Conservation (phyloP, 2,113 vertebrate species). For the Anhinga rufa region DNA sequence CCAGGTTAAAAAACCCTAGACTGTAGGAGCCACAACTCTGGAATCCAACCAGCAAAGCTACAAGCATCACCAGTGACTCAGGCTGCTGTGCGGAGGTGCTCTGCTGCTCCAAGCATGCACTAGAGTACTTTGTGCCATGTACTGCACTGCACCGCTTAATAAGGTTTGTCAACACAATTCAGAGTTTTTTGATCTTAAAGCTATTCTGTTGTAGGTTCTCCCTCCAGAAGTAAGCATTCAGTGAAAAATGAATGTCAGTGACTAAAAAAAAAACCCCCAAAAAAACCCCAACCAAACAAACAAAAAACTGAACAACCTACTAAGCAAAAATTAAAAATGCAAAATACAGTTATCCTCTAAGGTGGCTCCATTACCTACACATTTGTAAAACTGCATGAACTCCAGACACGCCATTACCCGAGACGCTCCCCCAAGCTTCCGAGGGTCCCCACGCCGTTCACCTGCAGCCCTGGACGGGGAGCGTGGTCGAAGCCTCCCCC, state of each 20-base stretch:
- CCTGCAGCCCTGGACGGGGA: not conserved
- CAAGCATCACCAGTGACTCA: rapidly evolving
- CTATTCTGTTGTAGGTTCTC: not conserved
- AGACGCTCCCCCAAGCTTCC: rapidly evolving
- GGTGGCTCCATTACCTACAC: not conserved
- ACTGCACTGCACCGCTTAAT: not conserved
- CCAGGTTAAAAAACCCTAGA: not conserved
- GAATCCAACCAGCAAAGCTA: not conserved
- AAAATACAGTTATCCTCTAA: not conserved
- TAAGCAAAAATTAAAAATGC: not conserved
- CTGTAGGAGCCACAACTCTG: not conserved
- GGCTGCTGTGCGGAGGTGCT: rapidly evolving
- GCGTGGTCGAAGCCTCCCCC: not conserved
- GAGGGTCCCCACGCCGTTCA: rapidly evolving
- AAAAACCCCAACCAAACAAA: no score
- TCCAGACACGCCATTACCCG: rapidly evolving
- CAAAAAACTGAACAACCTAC: no score
- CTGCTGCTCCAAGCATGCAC: not conserved
- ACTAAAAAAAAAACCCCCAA: no score
- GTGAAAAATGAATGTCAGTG: not conserved
- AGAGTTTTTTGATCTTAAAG: not conserved
- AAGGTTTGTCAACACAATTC: not conserved
- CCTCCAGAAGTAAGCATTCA: not conserved
- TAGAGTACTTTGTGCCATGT: not conserved
- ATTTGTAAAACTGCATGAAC: rapidly evolving